A percentile compares a stretch with the other conserved stretches of the same genome.
phyloP scores from a whole-genome alignment of 2,888 invertebrate genomes.

The Hirtodrosophila confusa region DNA sequence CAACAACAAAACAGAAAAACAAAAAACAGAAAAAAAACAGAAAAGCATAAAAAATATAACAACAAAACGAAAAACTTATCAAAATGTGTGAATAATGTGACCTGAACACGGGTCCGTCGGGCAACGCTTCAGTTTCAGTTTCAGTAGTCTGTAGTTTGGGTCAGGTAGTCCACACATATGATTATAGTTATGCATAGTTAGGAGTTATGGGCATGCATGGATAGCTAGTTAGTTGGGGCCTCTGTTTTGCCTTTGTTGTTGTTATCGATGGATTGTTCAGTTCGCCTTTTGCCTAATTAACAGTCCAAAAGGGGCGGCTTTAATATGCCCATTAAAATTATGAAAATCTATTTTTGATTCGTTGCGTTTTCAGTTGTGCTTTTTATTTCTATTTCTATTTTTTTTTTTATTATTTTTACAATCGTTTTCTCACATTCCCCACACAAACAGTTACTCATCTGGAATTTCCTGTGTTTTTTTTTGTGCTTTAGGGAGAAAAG shows the following conservation, averaged over 20 bases:
- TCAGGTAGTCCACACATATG: conserved; percentile 46
- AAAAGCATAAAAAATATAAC: conserved; percentile 10
- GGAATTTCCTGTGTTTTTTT: conserved; percentile 55
- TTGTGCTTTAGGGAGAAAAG: too few species aligned
- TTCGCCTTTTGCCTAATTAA: conserved; percentile 64
- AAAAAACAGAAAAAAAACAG: conserved; percentile 15
- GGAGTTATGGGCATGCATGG: conserved; percentile 8
- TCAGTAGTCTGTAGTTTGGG: conserved; percentile 12
- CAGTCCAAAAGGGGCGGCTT: conserved; percentile 64
- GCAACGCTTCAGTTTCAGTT: conserved; percentile 23
- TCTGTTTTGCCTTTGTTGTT: too few species aligned
- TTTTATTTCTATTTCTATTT: conserved; percentile 38
- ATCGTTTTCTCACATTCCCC: conserved; percentile 43
- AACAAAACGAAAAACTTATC: conserved; percentile 43
- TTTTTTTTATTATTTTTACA: conserved; percentile 15
- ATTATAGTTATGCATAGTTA: conserved; percentile 17
- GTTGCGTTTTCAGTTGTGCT: too few species aligned
- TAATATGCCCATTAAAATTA: conserved; percentile 77
- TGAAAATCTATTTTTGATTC: conserved; percentile 68
- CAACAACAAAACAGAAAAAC: conserved; percentile 25
- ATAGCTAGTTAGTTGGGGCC: conserved; percentile 5
- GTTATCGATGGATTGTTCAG: conserved; percentile 1
- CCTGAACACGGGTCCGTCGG: conserved; percentile 65
- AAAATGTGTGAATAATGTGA: conserved; percentile 77
- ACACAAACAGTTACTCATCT: conserved; percentile 50